Evolutionary conservation across 2,797 vertebrate genomes (phyloP), one percentile per base, ranked within the genome.

Genomic region (Picus viridis): DNA sequence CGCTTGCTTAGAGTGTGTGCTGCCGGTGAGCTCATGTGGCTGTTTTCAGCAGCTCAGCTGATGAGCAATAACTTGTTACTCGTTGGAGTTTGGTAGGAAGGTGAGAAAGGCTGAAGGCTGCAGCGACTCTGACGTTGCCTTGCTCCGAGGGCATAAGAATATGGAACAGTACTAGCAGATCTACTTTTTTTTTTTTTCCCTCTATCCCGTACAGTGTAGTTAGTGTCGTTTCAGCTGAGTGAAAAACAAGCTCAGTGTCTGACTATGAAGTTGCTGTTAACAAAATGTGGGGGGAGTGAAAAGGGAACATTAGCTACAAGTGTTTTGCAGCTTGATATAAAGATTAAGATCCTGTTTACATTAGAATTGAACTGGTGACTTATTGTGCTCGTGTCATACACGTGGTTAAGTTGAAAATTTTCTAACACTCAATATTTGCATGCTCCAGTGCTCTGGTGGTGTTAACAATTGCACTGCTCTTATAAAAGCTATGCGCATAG

Each of bases 401-500:
- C 45, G 4, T 23, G 27, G 24, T 57, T 73, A 59, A 57, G 68
- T 76, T n/a, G 79, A 14, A 61, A 19, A 3, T 39, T 70, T 82
- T 15, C 23, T 43, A 27, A 19, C 6, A 2, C 1, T 0, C 39
- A 39, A 0, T 62, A 4, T 62, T 69, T 88, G 17, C 74, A 18
- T 88, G 3, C 61, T 26, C 73, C 4, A 10, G 57, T 23, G 26
- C 82, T 76, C 58, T n/a, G 5, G 43, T 93, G 65, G 51, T 1
- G 8, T 7, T 59, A 34, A 51, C 39, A 83, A 69, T 59, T 57
- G 6, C 12, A 22, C 17, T 72, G 57, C 53, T 83, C 9, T 53
- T 65, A 12, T 3, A 45, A 67, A 81, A 75, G 27, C 39, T 47
- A 4, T 53, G 64, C 13, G 1, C 9, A 18, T 64, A 49, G 58